A percentile compares a stretch with the other conserved stretches of the same genome.
phyloP scores from a whole-genome alignment of 2,113 vertebrate genomes.

The Chascanopsetta lugubris region DNA sequence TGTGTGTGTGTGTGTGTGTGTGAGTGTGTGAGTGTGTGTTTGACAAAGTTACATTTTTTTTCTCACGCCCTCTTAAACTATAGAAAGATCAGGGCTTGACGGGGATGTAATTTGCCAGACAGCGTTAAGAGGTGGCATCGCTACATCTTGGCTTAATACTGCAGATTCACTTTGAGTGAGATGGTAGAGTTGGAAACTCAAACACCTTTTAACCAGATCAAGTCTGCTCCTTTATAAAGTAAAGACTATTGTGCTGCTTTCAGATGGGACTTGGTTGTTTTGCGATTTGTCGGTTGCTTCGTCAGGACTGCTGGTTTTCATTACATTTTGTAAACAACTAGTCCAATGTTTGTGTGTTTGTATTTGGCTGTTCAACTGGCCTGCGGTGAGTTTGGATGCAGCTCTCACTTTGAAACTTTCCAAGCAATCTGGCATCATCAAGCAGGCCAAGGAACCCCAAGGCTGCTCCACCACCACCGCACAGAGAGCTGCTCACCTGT shows the following conservation, averaged over 20 bases:
- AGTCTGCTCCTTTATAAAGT: neutral
- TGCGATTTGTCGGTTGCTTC: too few species aligned
- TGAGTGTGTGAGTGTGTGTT: slow-evolving; percentile 20
- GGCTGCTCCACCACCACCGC: too few species aligned
- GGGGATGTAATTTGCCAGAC: slow-evolving; percentile 29
- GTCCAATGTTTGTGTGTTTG: too few species aligned
- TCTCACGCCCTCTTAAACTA: too few species aligned
- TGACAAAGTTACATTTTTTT: too few species aligned
- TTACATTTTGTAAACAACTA: slow-evolving; percentile 11
- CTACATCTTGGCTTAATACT: slow-evolving; percentile 42
- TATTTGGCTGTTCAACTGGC: too few species aligned
- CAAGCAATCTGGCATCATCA: too few species aligned
- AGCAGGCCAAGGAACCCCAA: too few species aligned
- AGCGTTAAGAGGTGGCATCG: slow-evolving; percentile 26
- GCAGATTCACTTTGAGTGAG: slow-evolving; percentile 19
- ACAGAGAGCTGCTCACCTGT: too few species aligned
- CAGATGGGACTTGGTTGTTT: slow-evolving; percentile 11
- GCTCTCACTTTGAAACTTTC: too few species aligned
- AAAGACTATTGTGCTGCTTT: neutral
- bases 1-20: slow-evolving; percentile 2
- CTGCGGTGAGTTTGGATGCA: slow-evolving; percentile 11
- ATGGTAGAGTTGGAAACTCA: slow-evolving; percentile 22
- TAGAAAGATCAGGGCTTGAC: too few species aligned
- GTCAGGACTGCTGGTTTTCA: neutral
- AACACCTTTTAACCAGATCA: slow-evolving; percentile 1